These are phyloP conservation scores for Rhipidura dahli DNA, from an alignment of 2,113 vertebrate genomes.

Conservation along the genomic window DNA sequence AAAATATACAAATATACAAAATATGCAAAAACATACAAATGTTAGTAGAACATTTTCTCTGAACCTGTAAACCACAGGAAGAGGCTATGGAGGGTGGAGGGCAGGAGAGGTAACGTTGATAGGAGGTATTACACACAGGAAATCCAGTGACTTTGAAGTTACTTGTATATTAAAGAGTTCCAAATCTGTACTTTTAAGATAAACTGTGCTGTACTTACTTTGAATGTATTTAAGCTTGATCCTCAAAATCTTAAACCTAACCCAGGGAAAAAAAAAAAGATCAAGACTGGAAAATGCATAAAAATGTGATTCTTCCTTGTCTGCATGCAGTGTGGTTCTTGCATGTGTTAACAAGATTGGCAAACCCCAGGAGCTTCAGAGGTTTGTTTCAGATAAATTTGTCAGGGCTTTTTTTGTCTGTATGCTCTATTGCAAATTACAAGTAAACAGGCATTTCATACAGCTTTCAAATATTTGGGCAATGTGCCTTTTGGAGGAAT, in stretches of 20 bases:
- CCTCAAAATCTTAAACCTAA: conserved; percentile 3
- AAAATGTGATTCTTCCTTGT: conserved; percentile 11
- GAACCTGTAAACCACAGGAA: neutral
- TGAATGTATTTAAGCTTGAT: neutral
- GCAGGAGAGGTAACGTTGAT: neutral
- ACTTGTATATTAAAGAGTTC: neutral
- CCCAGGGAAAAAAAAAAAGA: neutral
- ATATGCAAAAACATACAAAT: too few relatives aligned
- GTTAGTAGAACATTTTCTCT: neutral
- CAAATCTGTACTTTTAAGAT: conserved; percentile 42
- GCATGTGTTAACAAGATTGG: conserved; percentile 7
- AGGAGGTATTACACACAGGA: neutral
- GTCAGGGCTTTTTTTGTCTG: conserved; percentile 34
- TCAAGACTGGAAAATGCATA: neutral
- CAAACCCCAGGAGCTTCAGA: conserved; percentile 32
- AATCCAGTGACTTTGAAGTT: conserved; percentile 42
- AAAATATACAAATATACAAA: too few relatives aligned
- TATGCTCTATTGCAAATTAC: neutral
- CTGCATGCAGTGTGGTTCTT: neutral
- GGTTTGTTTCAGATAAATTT: conserved; percentile 47
- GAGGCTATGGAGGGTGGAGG: neutral
- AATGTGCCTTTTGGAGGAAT: neutral
- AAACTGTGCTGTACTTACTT: conserved; percentile 9
- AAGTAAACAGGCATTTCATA: neutral
- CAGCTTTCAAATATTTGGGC: neutral